Conservation (phyloP, 2,888 invertebrate genomes). For the Tenthredo mesomela region DNA sequence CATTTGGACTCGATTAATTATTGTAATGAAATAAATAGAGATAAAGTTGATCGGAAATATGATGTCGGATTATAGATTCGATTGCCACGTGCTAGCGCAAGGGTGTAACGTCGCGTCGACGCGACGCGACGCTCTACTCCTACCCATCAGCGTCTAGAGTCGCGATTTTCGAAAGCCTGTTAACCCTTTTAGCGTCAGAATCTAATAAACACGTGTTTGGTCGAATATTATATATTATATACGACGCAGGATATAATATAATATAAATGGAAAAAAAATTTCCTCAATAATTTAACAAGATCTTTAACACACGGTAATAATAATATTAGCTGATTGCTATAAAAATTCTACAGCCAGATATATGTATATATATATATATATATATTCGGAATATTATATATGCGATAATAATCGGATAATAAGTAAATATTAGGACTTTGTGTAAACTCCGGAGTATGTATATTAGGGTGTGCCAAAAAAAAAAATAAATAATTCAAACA, state of each 20-base stretch:
- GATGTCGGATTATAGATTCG: background rate
- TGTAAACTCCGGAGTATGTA: background rate
- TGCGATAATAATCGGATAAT: no score
- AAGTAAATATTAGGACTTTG: background rate
- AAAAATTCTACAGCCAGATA: no score
- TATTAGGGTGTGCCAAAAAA: no score
- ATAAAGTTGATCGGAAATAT: no score
- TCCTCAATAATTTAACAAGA: no score
- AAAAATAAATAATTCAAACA: no score
- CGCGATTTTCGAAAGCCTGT: background rate
- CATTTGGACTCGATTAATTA: background rate
- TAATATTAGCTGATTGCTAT: no score
- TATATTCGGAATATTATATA: no score
- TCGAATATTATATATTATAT: no score
- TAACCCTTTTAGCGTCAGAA: conserved; percentile 5
- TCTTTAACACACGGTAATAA: no score
- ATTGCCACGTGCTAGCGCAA: background rate
- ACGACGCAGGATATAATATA: background rate
- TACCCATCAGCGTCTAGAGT: background rate
- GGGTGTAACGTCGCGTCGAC: conserved; percentile 11
- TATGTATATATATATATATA: no score
- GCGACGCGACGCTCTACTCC: background rate
- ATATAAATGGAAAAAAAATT: background rate
- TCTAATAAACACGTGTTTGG: background rate
- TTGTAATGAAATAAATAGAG: background rate